Percentiles rank a stretch among this genome's conserved stretches.
phyloP scores from a whole-genome alignment of 2,797 vertebrate species.

The Epinephelus coioides region DNA sequence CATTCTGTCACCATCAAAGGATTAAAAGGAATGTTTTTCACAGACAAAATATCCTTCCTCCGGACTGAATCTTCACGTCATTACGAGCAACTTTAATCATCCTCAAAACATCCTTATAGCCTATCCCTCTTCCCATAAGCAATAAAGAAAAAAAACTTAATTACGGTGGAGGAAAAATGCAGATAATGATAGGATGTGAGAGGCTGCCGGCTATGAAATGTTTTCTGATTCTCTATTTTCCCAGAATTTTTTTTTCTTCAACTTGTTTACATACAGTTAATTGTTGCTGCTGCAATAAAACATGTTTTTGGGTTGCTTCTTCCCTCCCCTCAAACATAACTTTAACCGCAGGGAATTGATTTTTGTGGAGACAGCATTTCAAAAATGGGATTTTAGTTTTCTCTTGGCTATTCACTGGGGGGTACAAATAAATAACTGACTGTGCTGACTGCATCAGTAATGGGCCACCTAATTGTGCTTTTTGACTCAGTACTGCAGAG shows the following conservation, averaged over 20 bases:
- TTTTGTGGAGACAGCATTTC: slow-evolving; percentile 63
- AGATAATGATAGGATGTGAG: slow-evolving; percentile 86
- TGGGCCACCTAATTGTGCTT: slow-evolving; percentile 55
- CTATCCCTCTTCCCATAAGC: slow-evolving; percentile 83
- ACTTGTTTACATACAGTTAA: slow-evolving; percentile 85
- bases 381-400: slow-evolving; percentile 71
- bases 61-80: slow-evolving; percentile 73
- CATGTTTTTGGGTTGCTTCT: slow-evolving; percentile 62
- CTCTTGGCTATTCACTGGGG: slow-evolving; percentile 46
- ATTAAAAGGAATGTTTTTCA: slow-evolving; percentile 68
- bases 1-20: slow-evolving; percentile 73
- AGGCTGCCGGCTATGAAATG: slow-evolving; percentile 77
- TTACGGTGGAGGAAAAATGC: slow-evolving; percentile 84
- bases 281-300: slow-evolving; percentile 79
- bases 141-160: slow-evolving; percentile 85
- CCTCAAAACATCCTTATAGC: slow-evolving; percentile 81
- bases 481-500: neutral
- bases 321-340: slow-evolving; percentile 62
- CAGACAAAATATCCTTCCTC: slow-evolving; percentile 62
- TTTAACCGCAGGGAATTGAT: slow-evolving; percentile 70
- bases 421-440: slow-evolving; percentile 36
- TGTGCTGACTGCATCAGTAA: slow-evolving; percentile 50
- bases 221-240: slow-evolving; percentile 81
- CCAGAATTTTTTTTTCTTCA: slow-evolving; percentile 65
- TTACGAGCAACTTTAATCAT: slow-evolving; percentile 83